These are phyloP conservation scores for Eubasilissa splendida DNA, from an alignment of 2,888 invertebrate genomes.

Conservation along the genomic window DNA sequence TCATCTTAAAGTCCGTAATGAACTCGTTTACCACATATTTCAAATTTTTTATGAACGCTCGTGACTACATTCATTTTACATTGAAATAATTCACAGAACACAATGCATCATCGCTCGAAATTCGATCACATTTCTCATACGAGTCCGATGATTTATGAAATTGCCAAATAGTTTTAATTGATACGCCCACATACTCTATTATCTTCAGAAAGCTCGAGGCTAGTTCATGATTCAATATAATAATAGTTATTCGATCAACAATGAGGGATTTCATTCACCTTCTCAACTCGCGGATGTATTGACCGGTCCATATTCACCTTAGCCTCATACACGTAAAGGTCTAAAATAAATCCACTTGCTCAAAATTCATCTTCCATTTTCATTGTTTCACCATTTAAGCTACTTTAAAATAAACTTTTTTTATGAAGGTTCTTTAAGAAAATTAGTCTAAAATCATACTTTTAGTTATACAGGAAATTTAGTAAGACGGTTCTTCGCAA, in stretches of 20 bases:
- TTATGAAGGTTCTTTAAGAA: too few species aligned
- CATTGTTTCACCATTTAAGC: not conserved
- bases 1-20: too few species aligned
- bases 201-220: constrained; percentile 14
- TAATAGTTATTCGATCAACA: constrained; percentile 38
- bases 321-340: not conserved
- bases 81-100: constrained; percentile 6
- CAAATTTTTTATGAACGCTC: too few species aligned
- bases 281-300: constrained; percentile 20
- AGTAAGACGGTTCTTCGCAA: too few species aligned
- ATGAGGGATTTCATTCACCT: constrained; percentile 44
- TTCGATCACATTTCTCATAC: constrained; percentile 30
- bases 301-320: constrained; percentile 12
- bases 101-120: constrained; percentile 24
- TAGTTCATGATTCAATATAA: constrained; percentile 4
- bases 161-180: constrained; percentile 35
- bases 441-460: too few species aligned
- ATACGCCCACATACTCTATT: constrained; percentile 26
- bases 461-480: too few species aligned
- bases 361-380: not conserved
- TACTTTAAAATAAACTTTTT: not conserved
- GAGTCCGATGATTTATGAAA: constrained; percentile 31
- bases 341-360: not conserved
- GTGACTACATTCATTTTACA: not conserved
- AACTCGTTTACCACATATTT: too few species aligned